Conservation (phyloP, 2,113 vertebrate species). For the Cryptoleucopteryx plumbea region DNA sequence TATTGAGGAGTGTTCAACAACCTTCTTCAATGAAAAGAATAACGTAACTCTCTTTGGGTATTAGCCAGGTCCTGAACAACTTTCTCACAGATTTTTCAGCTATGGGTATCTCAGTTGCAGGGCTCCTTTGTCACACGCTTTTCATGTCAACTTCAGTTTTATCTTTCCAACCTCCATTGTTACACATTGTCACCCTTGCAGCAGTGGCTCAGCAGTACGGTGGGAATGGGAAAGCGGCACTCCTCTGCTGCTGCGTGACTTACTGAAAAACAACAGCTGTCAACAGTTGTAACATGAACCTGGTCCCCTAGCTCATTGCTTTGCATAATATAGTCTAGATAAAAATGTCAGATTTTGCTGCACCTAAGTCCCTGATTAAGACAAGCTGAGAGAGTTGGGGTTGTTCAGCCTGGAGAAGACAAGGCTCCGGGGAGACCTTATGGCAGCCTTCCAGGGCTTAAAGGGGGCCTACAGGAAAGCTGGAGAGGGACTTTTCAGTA, state of each 20-base stretch:
- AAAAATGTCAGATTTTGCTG: constrained; percentile 7
- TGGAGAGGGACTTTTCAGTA: too few relatives aligned
- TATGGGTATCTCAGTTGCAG: not conserved
- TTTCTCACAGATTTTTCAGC: not conserved
- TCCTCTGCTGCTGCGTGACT: not conserved
- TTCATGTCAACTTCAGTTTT: not conserved
- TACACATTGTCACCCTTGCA: not conserved
- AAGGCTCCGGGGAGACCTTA: not conserved
- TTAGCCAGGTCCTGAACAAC: not conserved
- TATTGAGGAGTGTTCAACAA: not conserved
- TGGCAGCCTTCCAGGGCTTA: not conserved
- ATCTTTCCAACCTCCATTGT: not conserved
- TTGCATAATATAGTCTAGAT: not conserved
- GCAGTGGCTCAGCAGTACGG: not conserved
- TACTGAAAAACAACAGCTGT: not conserved
- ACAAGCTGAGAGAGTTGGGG: not conserved
- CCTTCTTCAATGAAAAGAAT: not conserved
- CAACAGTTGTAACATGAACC: not conserved
- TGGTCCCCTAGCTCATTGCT: not conserved
- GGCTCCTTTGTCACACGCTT: not conserved
- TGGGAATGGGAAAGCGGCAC: not conserved
- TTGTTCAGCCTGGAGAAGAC: not conserved
- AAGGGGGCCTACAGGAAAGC: not conserved
- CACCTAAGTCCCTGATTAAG: not conserved
- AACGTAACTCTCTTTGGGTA: not conserved